Base-by-base conservation (phyloP, 2,888 invertebrate genomes). In the Tinea semifulvella region DNA sequence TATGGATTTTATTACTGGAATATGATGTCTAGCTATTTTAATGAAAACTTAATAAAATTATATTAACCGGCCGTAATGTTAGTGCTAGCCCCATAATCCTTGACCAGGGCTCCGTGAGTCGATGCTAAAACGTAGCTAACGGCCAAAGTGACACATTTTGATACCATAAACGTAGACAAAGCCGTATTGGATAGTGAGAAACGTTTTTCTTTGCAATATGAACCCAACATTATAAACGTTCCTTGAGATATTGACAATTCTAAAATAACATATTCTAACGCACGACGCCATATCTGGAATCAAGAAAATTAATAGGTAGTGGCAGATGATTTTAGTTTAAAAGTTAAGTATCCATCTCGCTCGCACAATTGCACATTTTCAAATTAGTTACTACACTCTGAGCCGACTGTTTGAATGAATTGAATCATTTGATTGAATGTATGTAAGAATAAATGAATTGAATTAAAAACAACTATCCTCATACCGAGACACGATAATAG, bases 201-300 rank as follows among this genome's bases (percentile, higher is more conserved):
- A 19, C 63, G 63, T 8, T 60, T 50, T 45, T 66, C 63, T 1
- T 75, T 76, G 25, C 69, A 69, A 49, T 66, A 66, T 1, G 75
- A 56, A 3, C 79, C 79, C 3, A 79, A 57, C 77, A 77, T 79
- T 2, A 69, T 49, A 1, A 76, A 56, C 0, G 74, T 63, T 0
- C 81, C 81, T 49, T 76, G 74, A 1, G 65, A 62, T 0, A 76
- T 56, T 0, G 68, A 56, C 65, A 77, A 67, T 53, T 81, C 64
- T 8, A 82, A 45, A 1, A 81, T 55, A 0, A 72, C 55, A 48
- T 70, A 79, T 50, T 80, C 79, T 16, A 74, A 53, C 1, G 81
- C 80, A 35, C 72, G 66, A 1, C 69, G 67, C 80, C 80, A 82
- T 28, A 82, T 65, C 77, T 80, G 56, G 11, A 56, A 52, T 13